Base-by-base conservation (phyloP, 2,797 vertebrate species). In the Peromyscus melanophrys region DNA sequence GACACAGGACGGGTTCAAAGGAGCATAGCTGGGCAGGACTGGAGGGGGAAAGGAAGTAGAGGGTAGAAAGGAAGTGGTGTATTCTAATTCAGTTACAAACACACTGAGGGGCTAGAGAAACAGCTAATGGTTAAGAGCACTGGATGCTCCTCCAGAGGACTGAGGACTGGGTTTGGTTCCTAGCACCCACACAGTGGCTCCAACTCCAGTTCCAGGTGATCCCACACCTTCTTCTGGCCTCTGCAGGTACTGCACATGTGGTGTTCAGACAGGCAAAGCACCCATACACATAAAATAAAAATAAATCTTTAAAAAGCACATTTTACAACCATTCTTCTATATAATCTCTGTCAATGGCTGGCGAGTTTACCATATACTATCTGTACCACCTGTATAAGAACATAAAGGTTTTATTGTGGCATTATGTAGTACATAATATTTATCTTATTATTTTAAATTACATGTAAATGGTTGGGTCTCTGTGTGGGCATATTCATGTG, bases 331-430 rank as follows among this genome's bases (percentile, higher is more conserved):
- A 49, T 67, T 43, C n/a, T 46, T 85, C 31, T 69, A 69, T 78
- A 67, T 27, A 76, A 63, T 93, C 40, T 90, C 67, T 55, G 12
- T 84, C 57, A 67, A 34, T 57, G 52, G 90, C 43, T 77, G 65
- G 17, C n/a, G 14, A 83, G 29, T 71, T 89, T 75, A 93, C 75
- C 76, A 90, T 37, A 82, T 4, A 31, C 37, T 78, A 46, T 61
- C 46, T 78, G 8, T 4, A 81, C 19, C 34, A 71, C 3, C 34
- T 85, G 12, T 16, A 17, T n/a, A 65, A 63, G 57, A 57, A n/a
- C 40, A 78, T 27, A n/a, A 43, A 80, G 31, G 37, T 84, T 52
- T 92, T 86, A 85, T 57, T 94, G 71, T 80, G 8, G 87, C 78
- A 77, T 61, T 93, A 69, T 69, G 46, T 52, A 37, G 12, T 16